These are phyloP conservation scores for Berghia stephanieae DNA, from an alignment of 1,140 invertebrate species.

Conservation along the genomic window DNA sequence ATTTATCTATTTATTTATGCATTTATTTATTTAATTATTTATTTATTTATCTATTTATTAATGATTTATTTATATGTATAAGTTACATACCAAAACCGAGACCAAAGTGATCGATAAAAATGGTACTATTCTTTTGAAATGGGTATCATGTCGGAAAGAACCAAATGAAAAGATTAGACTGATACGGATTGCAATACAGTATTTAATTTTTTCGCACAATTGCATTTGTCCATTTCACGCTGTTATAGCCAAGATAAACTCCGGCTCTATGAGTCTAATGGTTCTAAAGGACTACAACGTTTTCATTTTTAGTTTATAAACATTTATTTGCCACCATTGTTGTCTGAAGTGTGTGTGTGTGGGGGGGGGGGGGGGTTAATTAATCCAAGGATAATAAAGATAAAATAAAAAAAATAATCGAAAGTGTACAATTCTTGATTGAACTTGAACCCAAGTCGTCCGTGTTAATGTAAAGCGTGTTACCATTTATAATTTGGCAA, in stretches of 20 bases:
- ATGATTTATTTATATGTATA: constrained; percentile 12
- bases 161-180: too few species aligned
- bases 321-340: constrained; percentile 18
- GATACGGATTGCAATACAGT: not conserved
- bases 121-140: too few species aligned
- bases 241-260: not conserved
- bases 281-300: not conserved
- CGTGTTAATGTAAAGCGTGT: constrained; percentile 22
- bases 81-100: too few species aligned
- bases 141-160: too few species aligned
- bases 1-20: not conserved
- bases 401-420: not conserved
- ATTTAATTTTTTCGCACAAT: not conserved
- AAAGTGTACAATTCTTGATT: not conserved
- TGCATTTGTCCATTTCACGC: not conserved
- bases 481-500: not conserved
- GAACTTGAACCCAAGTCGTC: constrained; percentile 30
- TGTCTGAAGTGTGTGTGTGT: not conserved
- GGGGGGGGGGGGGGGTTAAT: not conserved
- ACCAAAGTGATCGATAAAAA: too few species aligned
- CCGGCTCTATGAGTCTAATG: not conserved
- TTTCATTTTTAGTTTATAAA: not conserved
- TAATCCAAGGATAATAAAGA: not conserved
- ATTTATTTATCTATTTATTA: too few species aligned
- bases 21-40: too few species aligned